Conservation (phyloP, 2,113 vertebrate species). For the Siniperca knerii region DNA sequence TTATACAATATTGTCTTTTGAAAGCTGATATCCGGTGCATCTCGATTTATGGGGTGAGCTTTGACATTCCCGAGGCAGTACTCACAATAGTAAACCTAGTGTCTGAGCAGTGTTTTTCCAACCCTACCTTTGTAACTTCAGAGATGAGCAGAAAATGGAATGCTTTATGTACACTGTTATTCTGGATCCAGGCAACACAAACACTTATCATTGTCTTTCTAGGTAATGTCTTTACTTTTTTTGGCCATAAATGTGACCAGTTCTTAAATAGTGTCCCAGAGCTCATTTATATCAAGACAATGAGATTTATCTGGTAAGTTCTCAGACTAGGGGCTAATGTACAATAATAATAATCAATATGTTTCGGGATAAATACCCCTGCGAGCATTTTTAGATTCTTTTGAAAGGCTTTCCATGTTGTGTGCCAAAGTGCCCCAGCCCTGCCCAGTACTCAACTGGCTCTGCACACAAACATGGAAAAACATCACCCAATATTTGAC, state of each 20-base stretch:
- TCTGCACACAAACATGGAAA: conserved; percentile 74
- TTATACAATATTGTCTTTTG: neutral
- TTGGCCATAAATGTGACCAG: neutral
- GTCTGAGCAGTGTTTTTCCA: neutral
- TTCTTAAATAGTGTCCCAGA: neutral
- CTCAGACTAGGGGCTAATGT: conserved; percentile 20
- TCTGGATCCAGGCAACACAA: conserved; percentile 2
- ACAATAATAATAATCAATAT: conserved; percentile 27
- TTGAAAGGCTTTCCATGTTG: conserved; percentile 61
- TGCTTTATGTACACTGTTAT: neutral
- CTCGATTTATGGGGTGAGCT: neutral
- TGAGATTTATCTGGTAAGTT: neutral
- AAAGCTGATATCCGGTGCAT: neutral
- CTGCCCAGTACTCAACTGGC: conserved; percentile 34
- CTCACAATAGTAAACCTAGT: neutral
- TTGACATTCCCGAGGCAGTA: neutral
- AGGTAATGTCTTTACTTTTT: neutral
- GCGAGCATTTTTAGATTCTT: conserved; percentile 47
- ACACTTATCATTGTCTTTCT: neutral
- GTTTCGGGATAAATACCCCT: conserved; percentile 35
- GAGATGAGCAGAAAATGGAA: neutral
- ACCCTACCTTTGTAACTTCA: neutral
- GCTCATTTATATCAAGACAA: neutral
- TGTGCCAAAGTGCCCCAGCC: conserved; percentile 59
- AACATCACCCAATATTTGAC: conserved; percentile 58